These are phyloP conservation scores for Muricea muricata DNA, from an alignment of 92 coral and sea anemone genomes.

Conservation along the genomic window DNA sequence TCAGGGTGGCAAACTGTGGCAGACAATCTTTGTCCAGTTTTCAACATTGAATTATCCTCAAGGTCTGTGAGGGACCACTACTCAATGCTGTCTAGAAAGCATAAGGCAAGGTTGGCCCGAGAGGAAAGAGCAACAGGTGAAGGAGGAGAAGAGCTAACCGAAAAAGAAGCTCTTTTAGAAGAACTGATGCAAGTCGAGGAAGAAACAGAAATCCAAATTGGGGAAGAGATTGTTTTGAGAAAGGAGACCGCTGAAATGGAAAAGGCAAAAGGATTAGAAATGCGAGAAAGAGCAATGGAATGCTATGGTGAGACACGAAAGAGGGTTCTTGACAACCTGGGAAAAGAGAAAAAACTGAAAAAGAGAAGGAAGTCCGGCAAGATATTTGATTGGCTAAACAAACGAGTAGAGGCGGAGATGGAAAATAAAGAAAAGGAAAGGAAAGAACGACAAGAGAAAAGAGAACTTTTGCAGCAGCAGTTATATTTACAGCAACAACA, in stretches of 20 bases:
- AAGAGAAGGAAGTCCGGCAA: too few species aligned
- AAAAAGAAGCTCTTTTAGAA: constrained; percentile 49
- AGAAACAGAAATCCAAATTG: too few species aligned
- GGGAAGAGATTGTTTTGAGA: background rate
- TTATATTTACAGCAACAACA: too few species aligned
- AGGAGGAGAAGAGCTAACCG: constrained; percentile 62
- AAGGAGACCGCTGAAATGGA: too few species aligned
- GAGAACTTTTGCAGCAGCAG: too few species aligned
- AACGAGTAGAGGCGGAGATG: too few species aligned
- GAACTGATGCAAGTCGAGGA: too few species aligned
- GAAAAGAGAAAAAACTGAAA: constrained; percentile 52
- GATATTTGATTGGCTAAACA: too few species aligned
- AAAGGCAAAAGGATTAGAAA: too few species aligned
- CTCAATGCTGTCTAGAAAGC: constrained; percentile 52
- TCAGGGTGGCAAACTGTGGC: constrained; percentile 67
- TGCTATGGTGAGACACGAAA: constrained; percentile 51
- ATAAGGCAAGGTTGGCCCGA: constrained; percentile 48
- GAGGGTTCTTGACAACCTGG: constrained; percentile 59
- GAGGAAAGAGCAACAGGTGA: constrained; percentile 42
- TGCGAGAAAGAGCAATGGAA: constrained; percentile 49
- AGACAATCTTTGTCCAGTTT: constrained; percentile 41
- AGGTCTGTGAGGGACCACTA: constrained; percentile 68
- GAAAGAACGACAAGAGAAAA: background rate
- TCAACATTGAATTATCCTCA: constrained; percentile 54
- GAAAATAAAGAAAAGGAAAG: constrained; percentile 30